Evolutionary conservation across 2,113 vertebrate genomes (phyloP).

Genomic region (Xyrauchen texanus): DNA sequence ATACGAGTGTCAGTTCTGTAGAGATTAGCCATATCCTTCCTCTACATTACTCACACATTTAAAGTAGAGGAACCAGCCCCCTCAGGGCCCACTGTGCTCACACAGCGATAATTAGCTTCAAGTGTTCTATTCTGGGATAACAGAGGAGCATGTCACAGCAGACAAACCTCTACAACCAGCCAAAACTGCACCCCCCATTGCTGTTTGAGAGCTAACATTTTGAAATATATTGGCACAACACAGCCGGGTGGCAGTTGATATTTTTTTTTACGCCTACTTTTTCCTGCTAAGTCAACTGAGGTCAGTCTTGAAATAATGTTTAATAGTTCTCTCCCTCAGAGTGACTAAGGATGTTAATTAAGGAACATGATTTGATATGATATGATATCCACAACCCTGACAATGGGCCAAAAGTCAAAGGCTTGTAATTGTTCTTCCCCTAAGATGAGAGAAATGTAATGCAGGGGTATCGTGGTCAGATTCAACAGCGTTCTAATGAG

Average conservation of each 20-base stretch:
- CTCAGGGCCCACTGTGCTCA: constrained; percentile 46
- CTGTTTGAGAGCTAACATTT: background rate
- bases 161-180: constrained; percentile 15
- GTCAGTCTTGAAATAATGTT: constrained; percentile 29
- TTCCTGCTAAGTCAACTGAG: constrained; percentile 31
- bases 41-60: constrained; percentile 46
- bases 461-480: background rate
- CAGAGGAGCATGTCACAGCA: constrained; percentile 29
- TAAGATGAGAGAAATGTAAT: background rate
- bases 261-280: background rate
- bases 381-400: constrained; percentile 26
- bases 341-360: constrained; percentile 24
- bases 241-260: background rate
- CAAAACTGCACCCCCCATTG: constrained; percentile 13
- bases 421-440: background rate
- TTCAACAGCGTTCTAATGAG: background rate
- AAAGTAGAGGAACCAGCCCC: constrained; percentile 32
- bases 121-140: constrained; percentile 50
- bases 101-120: constrained; percentile 56
- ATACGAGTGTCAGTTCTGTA: background rate
- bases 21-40: constrained; percentile 6
- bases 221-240: constrained; percentile 22
- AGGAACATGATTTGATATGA: constrained; percentile 14
- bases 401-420: background rate
- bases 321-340: constrained; percentile 20